Base-by-base conservation (phyloP, 2,888 invertebrate species). In the Noctua janthe region DNA sequence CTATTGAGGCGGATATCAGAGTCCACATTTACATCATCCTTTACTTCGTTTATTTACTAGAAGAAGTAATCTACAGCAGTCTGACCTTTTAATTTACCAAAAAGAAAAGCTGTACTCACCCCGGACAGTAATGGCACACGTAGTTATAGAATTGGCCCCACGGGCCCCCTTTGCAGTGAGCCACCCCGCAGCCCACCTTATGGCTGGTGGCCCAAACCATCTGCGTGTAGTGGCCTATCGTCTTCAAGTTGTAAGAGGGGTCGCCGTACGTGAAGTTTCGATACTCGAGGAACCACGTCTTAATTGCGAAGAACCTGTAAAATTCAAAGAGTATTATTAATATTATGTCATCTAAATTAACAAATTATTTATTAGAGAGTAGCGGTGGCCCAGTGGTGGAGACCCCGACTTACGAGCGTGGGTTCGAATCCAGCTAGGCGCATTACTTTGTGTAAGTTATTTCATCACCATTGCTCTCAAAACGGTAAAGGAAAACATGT, bases 81-180 rank as follows among this genome's bases (percentile, higher is more conserved):
- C 29, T 54, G 35, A 39, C 39, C 20, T 62, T 54, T 66, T 39
- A 4, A 66, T 49, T 73, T 35, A 7, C 29, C 4, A 23, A 74
- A 29, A 43, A 67, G 15, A 70, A 78, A 35, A 81, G 97, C 98
- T 56, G 20, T 39, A 47, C 84, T 98, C 97, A 98, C 98, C 97
- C 98, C 39, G 98, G 98, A 91, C 98, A 98, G 93, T 98, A 98
- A 95, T 98, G 98, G 94, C 98, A 98, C 51, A 98, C 98, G 93
- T 98, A 98, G 94, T 98, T 98, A 95, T 97, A 98, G 94, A 98
- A 98, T 29, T 97, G 95, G 82, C 97, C 97, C 95, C 97, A 97
- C 23, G 97, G 97, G 54, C 97, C 98, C 20, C 97, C 97, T n/a
- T 96, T 94, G 92, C 98, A 98, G 91, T 97, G 97, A 43, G 98